Evolutionary conservation across 2,888 invertebrate species (phyloP), one percentile per base, ranked within the genome.

Genomic region (Eilema caniola): DNA sequence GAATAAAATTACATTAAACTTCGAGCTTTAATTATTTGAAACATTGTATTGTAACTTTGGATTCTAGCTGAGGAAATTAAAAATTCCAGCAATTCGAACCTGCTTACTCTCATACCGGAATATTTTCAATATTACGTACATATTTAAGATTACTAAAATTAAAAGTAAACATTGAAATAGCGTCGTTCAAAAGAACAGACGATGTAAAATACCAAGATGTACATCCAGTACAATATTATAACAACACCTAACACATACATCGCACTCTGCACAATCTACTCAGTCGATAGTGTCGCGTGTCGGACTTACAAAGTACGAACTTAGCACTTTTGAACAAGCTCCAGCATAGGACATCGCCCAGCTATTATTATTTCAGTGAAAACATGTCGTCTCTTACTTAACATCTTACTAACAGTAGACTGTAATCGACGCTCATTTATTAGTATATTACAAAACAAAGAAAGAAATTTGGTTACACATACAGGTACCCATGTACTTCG

Each of bases 221-320:
- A 67, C 28, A 73, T 72, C 66, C 63, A 78, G 74, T 73, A 73
- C 62, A 73, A 63, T 74, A 71, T 57, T 23, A 73, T 62, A 8
- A 66, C 72, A 81, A 78, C 74, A 74, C 69, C 73, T 76, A 80
- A 23, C 66, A 68, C 62, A 73, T 75, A 74, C 59, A 63, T 68
- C 64, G 74, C 73, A 74, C 75, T 71, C 66, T 67, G 60, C 71
- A 68, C 71, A 67, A 69, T 70, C 73, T 81, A 81, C 71, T 81
- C 81, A 81, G 81, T 79, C 81, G 64, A 74, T 79, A 71, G 75
- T 73, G 81, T 47, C 77, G 77, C 71, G 69, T 79, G 70, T 72
- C 62, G 69, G 41, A 65, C 41, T 25, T 65, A 68, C 69, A 63
- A 71, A 79, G 71, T 77, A 72, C 70, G 59, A 73, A 75, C 66